Percentiles rank a stretch among this genome's conserved stretches.
Conservation (phyloP, 2,888 invertebrate genomes). For the Philereme vetulata region DNA sequence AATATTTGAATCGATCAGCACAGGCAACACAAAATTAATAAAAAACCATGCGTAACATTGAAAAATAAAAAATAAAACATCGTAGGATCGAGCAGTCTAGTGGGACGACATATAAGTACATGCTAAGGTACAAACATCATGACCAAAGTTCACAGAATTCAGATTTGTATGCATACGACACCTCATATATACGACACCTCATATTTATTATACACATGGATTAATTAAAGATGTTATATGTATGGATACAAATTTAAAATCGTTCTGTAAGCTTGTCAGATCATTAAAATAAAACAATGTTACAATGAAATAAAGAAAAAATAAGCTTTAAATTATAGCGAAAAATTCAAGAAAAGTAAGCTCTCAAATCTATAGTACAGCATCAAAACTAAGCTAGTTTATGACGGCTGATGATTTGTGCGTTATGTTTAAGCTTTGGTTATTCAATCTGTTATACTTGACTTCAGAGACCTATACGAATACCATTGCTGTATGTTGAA, state of each 20-base stretch:
- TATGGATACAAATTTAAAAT: constrained; percentile 33
- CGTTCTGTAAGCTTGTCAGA: constrained; percentile 43
- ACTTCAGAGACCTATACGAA: constrained; percentile 66
- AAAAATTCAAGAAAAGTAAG: constrained; percentile 71
- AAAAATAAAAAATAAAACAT: constrained; percentile 51
- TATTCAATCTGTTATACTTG: constrained; percentile 79
- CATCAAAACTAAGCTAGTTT: constrained; percentile 70
- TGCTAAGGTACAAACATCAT: constrained; percentile 61
- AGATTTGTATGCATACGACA: constrained; percentile 9
- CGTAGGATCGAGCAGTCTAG: constrained; percentile 70
- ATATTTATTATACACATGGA: neutral
- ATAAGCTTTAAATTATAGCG: constrained; percentile 71
- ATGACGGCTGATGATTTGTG: constrained; percentile 68
- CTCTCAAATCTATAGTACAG: constrained; percentile 78
- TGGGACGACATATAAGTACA: constrained; percentile 68
- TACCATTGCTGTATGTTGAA: constrained; percentile 72
- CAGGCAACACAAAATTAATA: constrained; percentile 70
- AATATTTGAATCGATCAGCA: constrained; percentile 54
- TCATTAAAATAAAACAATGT: constrained; percentile 59
- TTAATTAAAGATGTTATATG: no score
- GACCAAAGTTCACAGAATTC: constrained; percentile 44
- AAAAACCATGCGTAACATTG: constrained; percentile 66
- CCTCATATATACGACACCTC: neutral
- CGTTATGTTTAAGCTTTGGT: constrained; percentile 71
- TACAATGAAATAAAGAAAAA: constrained; percentile 70